phyloP scores from a whole-genome alignment of 2,888 invertebrate genomes.

The Seladonia tumulorum region DNA sequence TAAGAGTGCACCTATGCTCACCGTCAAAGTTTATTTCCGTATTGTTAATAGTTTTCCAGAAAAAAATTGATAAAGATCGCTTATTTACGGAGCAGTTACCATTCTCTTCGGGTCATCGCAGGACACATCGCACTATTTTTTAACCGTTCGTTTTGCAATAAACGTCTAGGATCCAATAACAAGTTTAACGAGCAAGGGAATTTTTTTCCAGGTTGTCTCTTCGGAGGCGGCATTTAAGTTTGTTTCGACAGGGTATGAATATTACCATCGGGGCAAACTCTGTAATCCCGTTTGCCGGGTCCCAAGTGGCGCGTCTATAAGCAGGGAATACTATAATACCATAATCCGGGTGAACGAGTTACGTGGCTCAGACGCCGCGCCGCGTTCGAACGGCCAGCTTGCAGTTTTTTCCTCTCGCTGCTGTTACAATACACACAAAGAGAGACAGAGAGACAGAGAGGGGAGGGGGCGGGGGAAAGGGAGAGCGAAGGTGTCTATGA shows the following conservation, averaged over 20 bases:
- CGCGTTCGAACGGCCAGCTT: constrained; percentile 1
- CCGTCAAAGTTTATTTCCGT: no score
- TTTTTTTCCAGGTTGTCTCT: neutral
- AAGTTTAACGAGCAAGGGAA: neutral
- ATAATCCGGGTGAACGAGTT: constrained; percentile 13
- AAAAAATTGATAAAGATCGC: no score
- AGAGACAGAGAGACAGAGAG: neutral
- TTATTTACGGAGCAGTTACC: no score
- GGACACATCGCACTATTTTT: neutral
- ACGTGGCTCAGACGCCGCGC: constrained; percentile 19
- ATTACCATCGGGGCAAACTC: constrained; percentile 1
- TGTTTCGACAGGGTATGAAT: neutral
- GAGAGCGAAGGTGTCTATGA: constrained; percentile 24
- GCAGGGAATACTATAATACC: neutral
- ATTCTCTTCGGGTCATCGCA: neutral
- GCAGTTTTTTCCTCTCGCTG: constrained; percentile 8
- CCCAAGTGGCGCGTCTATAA: constrained; percentile 7
- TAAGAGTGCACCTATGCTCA: no score
- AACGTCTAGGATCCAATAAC: neutral
- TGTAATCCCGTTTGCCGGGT: constrained; percentile 3
- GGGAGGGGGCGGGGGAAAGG: neutral
- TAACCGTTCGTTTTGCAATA: neutral
- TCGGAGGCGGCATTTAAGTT: neutral
- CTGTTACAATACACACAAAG: neutral
- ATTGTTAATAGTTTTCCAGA: no score